Percentiles rank a stretch among this genome's conserved stretches.
These are phyloP conservation scores for Mus caroli DNA, from an alignment of 2,797 vertebrate genomes.

Conservation along the genomic window DNA sequence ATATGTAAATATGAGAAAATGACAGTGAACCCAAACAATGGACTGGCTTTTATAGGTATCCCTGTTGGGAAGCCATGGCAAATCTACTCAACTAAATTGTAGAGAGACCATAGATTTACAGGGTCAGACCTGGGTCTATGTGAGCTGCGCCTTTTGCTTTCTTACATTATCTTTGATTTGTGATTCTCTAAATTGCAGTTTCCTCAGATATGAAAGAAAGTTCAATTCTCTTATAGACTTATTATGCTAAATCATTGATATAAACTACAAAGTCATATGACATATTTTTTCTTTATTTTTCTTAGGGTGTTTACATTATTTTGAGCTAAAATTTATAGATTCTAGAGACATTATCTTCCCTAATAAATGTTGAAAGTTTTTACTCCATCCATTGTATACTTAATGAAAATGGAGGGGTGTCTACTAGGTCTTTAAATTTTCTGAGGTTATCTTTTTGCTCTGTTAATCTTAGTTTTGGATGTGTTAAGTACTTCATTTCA, in stretches of 20 bases:
- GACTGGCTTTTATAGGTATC: conserved; percentile 39
- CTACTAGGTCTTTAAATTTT: conserved; percentile 33
- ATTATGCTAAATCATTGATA: not conserved
- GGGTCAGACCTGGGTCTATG: not conserved
- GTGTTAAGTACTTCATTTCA: conserved; percentile 23
- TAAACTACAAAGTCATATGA: conserved; percentile 7
- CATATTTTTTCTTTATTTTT: conserved; percentile 52
- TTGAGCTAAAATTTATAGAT: conserved; percentile 1
- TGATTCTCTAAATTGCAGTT: conserved; percentile 21
- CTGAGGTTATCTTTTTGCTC: not conserved
- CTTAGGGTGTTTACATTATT: not conserved
- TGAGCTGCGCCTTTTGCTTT: conserved; percentile 7
- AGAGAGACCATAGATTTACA: not conserved
- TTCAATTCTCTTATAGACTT: conserved; percentile 13
- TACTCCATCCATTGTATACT: conserved; percentile 16
- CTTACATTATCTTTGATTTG: conserved; percentile 51
- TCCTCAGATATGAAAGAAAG: conserved; percentile 6
- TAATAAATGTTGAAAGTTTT: conserved; percentile 19
- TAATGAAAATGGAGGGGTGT: conserved; percentile 29
- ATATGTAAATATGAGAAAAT: not conserved
- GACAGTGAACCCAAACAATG: not conserved
- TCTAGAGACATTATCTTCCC: conserved; percentile 27
- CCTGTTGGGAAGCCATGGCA: conserved; percentile 1
- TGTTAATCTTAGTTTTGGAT: not conserved
- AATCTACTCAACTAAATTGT: not conserved